phyloP scores from a whole-genome alignment of 2,888 invertebrate genomes.

The Nematopogon swammerdamellus region DNA sequence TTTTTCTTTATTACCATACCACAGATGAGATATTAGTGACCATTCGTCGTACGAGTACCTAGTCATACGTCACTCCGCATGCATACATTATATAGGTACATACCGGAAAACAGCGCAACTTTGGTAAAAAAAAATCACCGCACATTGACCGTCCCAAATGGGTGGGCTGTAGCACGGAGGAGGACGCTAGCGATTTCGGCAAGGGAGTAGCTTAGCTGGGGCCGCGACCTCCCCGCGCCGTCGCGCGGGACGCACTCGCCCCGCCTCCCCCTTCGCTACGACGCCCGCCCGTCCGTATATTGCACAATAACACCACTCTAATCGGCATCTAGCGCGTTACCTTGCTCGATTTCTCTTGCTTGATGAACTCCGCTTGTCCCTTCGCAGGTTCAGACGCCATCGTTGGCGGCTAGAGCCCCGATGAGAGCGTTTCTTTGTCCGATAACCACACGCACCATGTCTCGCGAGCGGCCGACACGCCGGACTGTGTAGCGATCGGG shows the following conservation, averaged over 20 bases:
- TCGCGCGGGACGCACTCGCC: conserved; percentile 51
- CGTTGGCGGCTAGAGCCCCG: conserved; percentile 44
- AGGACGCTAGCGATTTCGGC: conserved; percentile 35
- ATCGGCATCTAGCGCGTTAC: conserved; percentile 37
- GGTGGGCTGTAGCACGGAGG: conserved; percentile 21
- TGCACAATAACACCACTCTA: conserved; percentile 46
- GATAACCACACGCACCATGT: conserved; percentile 43
- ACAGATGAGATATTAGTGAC: too few species aligned
- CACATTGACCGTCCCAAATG: conserved; percentile 13
- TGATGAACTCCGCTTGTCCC: conserved; percentile 49
- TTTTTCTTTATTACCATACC: too few species aligned
- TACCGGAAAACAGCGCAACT: too few species aligned
- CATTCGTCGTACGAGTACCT: too few species aligned
- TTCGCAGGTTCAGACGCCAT: conserved; percentile 52
- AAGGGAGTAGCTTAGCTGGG: conserved; percentile 54
- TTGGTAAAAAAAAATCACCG: too few species aligned
- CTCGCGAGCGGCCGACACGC: conserved; percentile 54
- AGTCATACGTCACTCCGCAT: too few species aligned
- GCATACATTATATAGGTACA: too few species aligned
- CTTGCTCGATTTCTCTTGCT: conserved; percentile 47
- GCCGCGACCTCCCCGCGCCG: conserved; percentile 63
- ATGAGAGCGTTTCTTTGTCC: conserved; percentile 47
- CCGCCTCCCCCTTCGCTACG: conserved; percentile 55
- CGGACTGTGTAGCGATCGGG: conserved; percentile 32
- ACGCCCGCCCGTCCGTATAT: conserved; percentile 47